phyloP scores from a whole-genome alignment of 2,797 vertebrate species.

The Bryconaethiops microstoma region DNA sequence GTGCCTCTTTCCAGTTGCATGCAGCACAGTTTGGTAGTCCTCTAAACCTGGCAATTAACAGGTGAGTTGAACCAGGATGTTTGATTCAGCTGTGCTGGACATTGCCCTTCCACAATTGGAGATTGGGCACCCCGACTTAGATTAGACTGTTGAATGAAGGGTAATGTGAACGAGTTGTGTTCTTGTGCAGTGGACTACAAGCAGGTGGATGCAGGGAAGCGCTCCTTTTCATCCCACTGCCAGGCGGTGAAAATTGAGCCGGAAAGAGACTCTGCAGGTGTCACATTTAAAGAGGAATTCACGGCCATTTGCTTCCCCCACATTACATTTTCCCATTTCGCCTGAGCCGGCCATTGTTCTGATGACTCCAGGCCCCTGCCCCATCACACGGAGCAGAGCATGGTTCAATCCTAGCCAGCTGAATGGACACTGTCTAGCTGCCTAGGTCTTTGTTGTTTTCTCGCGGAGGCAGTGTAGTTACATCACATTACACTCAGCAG shows the following conservation, averaged over 20 bases:
- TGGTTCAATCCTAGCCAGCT: conserved; percentile 15
- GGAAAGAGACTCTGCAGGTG: conserved; percentile 58
- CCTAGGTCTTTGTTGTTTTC: background rate
- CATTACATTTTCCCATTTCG: conserved; percentile 65
- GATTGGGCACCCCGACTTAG: too few species aligned
- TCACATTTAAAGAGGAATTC: conserved; percentile 71
- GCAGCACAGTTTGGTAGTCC: too few species aligned
- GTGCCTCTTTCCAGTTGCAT: too few species aligned
- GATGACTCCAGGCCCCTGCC: conserved; percentile 38
- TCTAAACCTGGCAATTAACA: too few species aligned
- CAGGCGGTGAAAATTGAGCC: conserved; percentile 54
- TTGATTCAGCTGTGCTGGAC: too few species aligned
- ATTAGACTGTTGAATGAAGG: too few species aligned
- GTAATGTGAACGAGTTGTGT: background rate
- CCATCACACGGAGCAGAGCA: background rate
- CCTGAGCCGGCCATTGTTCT: conserved; percentile 20
- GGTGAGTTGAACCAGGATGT: too few species aligned
- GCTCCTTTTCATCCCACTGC: conserved; percentile 64
- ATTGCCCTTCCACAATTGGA: too few species aligned
- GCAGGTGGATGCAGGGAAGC: conserved; percentile 20
- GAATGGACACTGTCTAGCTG: conserved; percentile 16
- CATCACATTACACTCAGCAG: conserved; percentile 8
- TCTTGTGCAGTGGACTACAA: conserved; percentile 27
- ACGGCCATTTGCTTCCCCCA: conserved; percentile 70
- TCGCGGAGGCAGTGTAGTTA: background rate